Conservation (phyloP, 2,113 vertebrate genomes). For the Rhagologus leucostigma region DNA sequence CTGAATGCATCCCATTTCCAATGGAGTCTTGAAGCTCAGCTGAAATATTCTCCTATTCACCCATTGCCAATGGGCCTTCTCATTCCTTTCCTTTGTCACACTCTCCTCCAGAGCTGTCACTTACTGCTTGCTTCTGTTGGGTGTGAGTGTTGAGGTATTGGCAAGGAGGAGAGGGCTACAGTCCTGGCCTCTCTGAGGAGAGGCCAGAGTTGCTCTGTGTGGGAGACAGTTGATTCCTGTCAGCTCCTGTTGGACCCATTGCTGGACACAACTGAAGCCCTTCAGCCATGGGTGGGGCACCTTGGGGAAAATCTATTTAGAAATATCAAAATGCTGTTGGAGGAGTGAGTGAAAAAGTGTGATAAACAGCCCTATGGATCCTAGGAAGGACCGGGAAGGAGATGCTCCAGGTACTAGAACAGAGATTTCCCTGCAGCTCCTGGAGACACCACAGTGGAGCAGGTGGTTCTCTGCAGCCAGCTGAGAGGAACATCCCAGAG, state of each 20-base stretch:
- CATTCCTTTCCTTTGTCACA: not conserved
- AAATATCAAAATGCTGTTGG: not conserved
- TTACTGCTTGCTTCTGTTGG: not conserved
- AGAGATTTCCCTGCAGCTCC: not conserved
- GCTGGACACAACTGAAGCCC: no score
- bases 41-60: not conserved
- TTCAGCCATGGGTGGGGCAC: rapidly evolving
- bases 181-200: no score
- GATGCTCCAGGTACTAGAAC: not conserved
- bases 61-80: not conserved
- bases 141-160: not conserved
- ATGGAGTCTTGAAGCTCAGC: not conserved
- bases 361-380: not conserved
- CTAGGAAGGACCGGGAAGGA: not conserved
- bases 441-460: not conserved
- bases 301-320: not conserved
- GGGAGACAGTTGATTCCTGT: not conserved
- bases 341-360: not conserved
- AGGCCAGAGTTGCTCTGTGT: not conserved
- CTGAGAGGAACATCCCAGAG: not conserved
- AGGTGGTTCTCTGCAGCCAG: not conserved
- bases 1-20: not conserved
- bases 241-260: not conserved
- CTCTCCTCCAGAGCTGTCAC: not conserved
- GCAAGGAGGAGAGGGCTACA: not conserved